These are phyloP conservation scores for Drosophila kepulauana DNA, from an alignment of 1,140 invertebrate species.

Conservation along the genomic window DNA sequence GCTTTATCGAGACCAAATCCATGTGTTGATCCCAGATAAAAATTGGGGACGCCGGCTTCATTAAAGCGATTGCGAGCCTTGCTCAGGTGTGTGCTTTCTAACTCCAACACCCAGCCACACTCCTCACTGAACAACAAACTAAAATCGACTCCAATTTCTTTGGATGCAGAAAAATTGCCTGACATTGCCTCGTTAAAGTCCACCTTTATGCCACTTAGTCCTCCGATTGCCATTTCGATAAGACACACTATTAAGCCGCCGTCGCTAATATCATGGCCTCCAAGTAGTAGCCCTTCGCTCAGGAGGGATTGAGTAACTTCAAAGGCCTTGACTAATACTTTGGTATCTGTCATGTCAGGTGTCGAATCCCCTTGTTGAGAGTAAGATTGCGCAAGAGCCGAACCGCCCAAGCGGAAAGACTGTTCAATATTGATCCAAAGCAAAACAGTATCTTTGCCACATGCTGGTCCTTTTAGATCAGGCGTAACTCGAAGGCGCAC, in stretches of 20 bases:
- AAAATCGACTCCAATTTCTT: conserved; percentile 85
- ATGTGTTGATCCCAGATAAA: conserved; percentile 89
- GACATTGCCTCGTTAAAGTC: conserved; percentile 86
- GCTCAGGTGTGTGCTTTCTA: conserved; percentile 86
- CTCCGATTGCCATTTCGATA: conserved; percentile 98
- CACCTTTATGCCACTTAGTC: conserved; percentile 92
- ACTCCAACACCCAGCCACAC: conserved; percentile 96
- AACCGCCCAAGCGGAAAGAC: conserved; percentile 92
- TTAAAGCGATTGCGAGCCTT: conserved; percentile 88
- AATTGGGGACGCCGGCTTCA: conserved; percentile 88
- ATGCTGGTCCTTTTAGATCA: conserved; percentile 91
- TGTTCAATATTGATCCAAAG: conserved; percentile 90
- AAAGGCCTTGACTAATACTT: conserved; percentile 91
- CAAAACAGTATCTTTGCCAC: conserved; percentile 86
- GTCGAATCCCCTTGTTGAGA: conserved; percentile 92
- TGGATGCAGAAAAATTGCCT: conserved; percentile 22
- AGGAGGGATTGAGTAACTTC: conserved; percentile 93
- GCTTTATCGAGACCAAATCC: conserved; percentile 89
- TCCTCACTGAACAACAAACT: conserved; percentile 96
- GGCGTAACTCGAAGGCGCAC: conserved; percentile 94
- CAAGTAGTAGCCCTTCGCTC: conserved; percentile 89
- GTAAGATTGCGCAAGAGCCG: conserved; percentile 96
- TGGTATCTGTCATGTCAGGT: conserved; percentile 92
- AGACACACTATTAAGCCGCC: conserved; percentile 96
- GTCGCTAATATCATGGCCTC: conserved; percentile 99